phyloP scores from a whole-genome alignment of 2,113 vertebrate genomes.

The Acanthisitta chloris region DNA sequence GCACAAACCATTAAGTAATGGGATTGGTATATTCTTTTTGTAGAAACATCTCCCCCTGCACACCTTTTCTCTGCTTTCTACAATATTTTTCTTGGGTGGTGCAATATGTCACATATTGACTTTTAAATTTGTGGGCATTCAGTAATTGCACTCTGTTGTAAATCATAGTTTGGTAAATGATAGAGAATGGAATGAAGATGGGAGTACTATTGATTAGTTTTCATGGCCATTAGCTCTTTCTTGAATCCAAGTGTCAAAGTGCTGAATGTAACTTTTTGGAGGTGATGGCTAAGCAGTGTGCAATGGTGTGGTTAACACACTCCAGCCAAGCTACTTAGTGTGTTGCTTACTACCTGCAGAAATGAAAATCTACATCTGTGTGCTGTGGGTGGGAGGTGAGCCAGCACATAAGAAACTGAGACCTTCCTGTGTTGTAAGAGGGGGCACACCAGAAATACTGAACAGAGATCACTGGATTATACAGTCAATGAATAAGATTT shows the following conservation, averaged over 20 bases:
- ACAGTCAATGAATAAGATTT: not conserved
- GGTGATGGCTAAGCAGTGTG: not conserved
- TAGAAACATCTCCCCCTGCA: not conserved
- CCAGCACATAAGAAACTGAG: too few species aligned
- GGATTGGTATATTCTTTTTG: not conserved
- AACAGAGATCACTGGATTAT: not conserved
- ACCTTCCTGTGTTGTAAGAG: not conserved
- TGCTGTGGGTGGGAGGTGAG: not conserved
- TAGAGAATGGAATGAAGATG: not conserved
- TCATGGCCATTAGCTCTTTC: not conserved
- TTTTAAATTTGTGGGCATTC: not conserved
- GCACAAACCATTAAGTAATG: constrained; percentile 91
- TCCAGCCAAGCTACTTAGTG: not conserved
- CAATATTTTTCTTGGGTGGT: not conserved
- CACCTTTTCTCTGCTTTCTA: not conserved
- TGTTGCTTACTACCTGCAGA: not conserved
- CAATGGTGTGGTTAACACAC: not conserved
- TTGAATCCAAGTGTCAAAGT: not conserved
- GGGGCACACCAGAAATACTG: not conserved
- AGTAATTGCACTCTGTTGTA: not conserved
- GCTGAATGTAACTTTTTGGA: not conserved
- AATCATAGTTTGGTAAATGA: not conserved
- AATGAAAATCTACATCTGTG: not conserved
- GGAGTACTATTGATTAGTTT: not conserved
- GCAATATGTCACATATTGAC: not conserved